Base-by-base conservation (phyloP, 1,140 invertebrate genomes). In the Drosophila truncata region DNA sequence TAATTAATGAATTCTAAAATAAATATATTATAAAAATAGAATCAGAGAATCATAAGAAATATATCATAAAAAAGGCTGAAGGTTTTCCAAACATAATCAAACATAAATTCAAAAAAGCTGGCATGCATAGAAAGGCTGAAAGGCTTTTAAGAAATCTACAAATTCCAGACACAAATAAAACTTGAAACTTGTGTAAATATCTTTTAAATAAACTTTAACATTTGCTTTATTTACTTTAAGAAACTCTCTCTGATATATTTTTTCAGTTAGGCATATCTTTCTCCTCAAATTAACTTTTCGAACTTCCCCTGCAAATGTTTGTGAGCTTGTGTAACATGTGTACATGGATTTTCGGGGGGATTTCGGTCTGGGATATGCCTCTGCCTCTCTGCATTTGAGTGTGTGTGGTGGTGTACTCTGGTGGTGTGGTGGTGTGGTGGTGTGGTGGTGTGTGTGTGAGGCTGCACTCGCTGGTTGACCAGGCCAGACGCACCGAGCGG, bases 391-490 rank as follows among this genome's bases (percentile, higher is more conserved):
- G 33, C 35, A 35, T 33, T 33, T 23, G 23, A 29, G 41, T 31
- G 27, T 52, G 37, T 27, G n/a, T n/a, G 44, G 54, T 60, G n/a
- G 42, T 31, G 50, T 31, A 31, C 37, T 31, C 25, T 20, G 20
- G 16, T 27, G 2, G 27, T 50, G 35, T 20, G 35, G 46, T 60
- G n/a, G 23, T 37, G 60, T 29, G 31, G 46, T 0, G 14, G 46
- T 25, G 14, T 16, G 13, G 8, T n/a, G 20, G n/a, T 18, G 4
- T n/a, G 37, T 59, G 29, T 23, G 49, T 61, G 55, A 49, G 62
- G 33, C 25, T 75, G 77, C 70, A 80, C 33, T 74, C 77, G 42
- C 58, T 80, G 77, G 77, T 49, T 74, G 76, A 71, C 69, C 76
- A 79, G 49, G 49, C 66, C 70, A 74, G 57, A 69, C 63, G 50